Conservation (phyloP, 2,797 vertebrate genomes). For the Chelon labrosus region DNA sequence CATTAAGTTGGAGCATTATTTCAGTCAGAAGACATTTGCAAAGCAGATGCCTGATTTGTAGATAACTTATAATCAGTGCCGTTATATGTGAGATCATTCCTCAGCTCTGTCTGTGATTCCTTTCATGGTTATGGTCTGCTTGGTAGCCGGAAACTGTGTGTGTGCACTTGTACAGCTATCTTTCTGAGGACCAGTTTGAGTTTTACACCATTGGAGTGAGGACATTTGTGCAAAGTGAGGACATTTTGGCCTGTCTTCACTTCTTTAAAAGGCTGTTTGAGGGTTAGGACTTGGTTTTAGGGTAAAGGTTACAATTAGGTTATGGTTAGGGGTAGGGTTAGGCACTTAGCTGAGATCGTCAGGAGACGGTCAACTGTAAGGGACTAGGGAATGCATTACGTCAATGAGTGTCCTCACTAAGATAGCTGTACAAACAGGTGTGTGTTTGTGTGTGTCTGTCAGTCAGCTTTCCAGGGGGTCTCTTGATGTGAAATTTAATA, state of each 20-base stretch:
- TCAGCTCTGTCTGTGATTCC: conserved; percentile 31
- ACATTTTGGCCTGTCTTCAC: too few relatives aligned
- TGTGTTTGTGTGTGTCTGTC: conserved; percentile 43
- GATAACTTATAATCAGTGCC: neutral
- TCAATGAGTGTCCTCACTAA: too few relatives aligned
- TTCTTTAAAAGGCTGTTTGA: neutral
- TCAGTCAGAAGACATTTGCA: neutral
- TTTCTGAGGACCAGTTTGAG: too few relatives aligned
- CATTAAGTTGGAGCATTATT: too few relatives aligned
- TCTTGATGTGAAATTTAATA: conserved; percentile 76
- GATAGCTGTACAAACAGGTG: neutral
- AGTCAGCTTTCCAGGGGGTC: conserved; percentile 68
- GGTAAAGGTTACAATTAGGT: too few relatives aligned
- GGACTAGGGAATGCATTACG: too few relatives aligned
- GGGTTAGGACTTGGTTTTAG: neutral
- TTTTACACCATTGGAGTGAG: too few relatives aligned
- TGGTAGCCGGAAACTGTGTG: conserved; percentile 10
- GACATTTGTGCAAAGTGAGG: too few relatives aligned
- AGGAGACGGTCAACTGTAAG: too few relatives aligned
- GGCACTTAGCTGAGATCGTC: too few relatives aligned
- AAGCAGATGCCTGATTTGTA: neutral
- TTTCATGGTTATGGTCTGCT: conserved; percentile 26
- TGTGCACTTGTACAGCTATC: neutral
- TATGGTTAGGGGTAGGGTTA: too few relatives aligned
- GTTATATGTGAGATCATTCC: conserved; percentile 10